phyloP scores from a whole-genome alignment of 2,888 invertebrate genomes.

The Idaea straminata region DNA sequence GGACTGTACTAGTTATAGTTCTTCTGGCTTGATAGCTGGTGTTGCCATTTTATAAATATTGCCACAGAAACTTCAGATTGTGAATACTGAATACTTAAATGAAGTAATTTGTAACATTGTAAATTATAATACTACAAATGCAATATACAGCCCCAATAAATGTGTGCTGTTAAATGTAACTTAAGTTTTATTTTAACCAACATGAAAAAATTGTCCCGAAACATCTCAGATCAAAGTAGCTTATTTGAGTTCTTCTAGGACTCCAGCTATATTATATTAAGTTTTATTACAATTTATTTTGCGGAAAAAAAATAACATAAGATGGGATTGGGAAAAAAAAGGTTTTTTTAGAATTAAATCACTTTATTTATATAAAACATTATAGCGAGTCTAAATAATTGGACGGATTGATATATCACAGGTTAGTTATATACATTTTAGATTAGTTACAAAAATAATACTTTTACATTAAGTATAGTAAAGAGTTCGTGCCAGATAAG shows the following conservation, averaged over 20 bases:
- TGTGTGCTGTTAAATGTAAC: not conserved
- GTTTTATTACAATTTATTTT: too few relatives aligned
- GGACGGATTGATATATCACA: constrained; percentile 77
- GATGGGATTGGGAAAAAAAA: constrained; percentile 7
- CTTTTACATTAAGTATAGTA: not conserved
- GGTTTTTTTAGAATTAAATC: constrained; percentile 31
- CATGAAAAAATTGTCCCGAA: too few relatives aligned
- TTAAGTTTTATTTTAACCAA: not conserved
- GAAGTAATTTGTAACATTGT: not conserved
- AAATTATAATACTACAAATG: not conserved
- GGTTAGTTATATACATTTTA: constrained; percentile 69
- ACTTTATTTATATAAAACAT: constrained; percentile 34
- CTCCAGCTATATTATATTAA: too few relatives aligned
- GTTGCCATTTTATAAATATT: too few relatives aligned
- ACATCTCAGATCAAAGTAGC: too few relatives aligned
- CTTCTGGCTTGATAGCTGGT: too few relatives aligned
- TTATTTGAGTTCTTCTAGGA: too few relatives aligned
- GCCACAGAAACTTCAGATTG: not conserved
- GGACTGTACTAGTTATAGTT: too few relatives aligned
- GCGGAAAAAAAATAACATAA: not conserved
- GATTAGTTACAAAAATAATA: constrained; percentile 33
- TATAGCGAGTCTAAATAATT: constrained; percentile 47
- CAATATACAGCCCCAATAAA: not conserved
- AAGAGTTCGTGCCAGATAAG: not conserved
- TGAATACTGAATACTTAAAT: not conserved